Conservation (phyloP, 2,113 vertebrate species). For the Zosterops pallidus region DNA sequence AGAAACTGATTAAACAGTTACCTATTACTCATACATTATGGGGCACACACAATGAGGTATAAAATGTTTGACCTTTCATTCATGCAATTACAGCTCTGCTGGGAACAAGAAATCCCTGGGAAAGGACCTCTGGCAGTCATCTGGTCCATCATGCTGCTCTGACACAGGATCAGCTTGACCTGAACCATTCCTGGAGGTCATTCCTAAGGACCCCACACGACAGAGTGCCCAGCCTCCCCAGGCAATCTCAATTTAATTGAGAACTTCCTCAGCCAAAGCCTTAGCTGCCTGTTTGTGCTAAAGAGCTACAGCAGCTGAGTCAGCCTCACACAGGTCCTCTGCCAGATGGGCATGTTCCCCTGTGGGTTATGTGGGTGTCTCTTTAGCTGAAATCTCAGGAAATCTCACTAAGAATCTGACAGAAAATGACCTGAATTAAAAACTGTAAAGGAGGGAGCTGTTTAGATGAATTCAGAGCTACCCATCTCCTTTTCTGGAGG, state of each 20-base stretch:
- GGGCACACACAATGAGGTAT: neutral
- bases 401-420: neutral
- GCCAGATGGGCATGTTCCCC: neutral
- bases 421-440: neutral
- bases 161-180: neutral
- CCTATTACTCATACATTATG: neutral
- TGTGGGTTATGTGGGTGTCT: neutral
- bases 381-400: neutral
- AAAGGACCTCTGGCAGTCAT: conserved; percentile 3
- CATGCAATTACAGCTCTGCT: neutral
- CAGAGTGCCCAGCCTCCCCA: neutral
- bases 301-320: neutral
- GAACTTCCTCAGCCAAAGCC: conserved; percentile 6
- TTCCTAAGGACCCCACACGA: neutral
- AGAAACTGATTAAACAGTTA: neutral
- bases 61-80: conserved; percentile 11
- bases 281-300: neutral
- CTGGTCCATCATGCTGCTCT: neutral
- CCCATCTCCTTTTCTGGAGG: neutral
- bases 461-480: neutral
- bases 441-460: neutral
- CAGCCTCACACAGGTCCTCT: neutral
- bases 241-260: neutral
- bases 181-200: neutral
- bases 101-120: neutral